Percentiles rank a stretch among this genome's conserved stretches.
Evolutionary conservation across 2,888 invertebrate genomes (phyloP).

Genomic region (Limnephilus marmoratus): DNA sequence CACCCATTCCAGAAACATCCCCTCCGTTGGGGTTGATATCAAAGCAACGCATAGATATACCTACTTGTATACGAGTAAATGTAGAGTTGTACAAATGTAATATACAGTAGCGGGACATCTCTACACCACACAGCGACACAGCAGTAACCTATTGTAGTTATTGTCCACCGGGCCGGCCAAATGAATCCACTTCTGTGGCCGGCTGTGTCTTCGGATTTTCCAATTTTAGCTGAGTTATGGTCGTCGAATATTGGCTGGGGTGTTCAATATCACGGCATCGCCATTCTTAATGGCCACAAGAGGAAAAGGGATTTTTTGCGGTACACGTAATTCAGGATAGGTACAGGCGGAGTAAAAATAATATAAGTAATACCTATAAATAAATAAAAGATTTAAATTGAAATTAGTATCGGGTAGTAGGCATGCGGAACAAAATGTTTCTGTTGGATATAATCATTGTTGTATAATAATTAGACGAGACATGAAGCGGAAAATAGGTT

Average conservation of each 20-base stretch:
- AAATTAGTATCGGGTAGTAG: not conserved
- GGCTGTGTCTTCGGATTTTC: conserved; percentile 57
- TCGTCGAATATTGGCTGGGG: conserved; percentile 63
- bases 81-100: not conserved
- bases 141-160: conserved; percentile 23
- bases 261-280: conserved; percentile 64
- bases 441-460: no score
- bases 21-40: not conserved
- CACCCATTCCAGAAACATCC: not conserved
- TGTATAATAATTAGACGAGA: no score
- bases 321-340: not conserved
- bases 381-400: not conserved
- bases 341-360: not conserved
- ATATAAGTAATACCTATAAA: not conserved
- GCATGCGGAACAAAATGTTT: not conserved
- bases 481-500: no score
- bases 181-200: conserved; percentile 48
- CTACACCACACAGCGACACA: not conserved
- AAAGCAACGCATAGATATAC: not conserved
- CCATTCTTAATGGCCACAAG: conserved; percentile 48
- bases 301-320: conserved; percentile 21
- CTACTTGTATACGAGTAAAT: not conserved
- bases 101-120: not conserved
- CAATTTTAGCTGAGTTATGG: conserved; percentile 65
- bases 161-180: conserved; percentile 38